These are phyloP conservation scores for Paramormyrops hopkinsi DNA, from an alignment of 2,797 vertebrate species.

Conservation along the genomic window DNA sequence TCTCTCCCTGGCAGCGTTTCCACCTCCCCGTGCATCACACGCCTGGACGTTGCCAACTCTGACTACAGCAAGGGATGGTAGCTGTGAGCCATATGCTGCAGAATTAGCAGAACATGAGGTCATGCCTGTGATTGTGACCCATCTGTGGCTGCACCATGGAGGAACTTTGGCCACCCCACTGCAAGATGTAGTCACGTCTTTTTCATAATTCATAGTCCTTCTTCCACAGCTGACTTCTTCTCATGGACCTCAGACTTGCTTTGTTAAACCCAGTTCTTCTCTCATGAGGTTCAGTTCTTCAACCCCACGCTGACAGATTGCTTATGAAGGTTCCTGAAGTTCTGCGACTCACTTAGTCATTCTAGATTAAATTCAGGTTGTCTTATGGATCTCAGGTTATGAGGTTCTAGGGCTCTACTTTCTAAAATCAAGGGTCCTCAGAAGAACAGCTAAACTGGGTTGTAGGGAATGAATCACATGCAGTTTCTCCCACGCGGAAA, in stretches of 20 bases:
- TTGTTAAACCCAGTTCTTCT: background rate
- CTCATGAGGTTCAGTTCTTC: background rate
- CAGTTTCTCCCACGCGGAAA: background rate
- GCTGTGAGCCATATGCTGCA: slow-evolving; percentile 8
- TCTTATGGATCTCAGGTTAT: background rate
- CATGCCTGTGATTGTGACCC: slow-evolving; percentile 8
- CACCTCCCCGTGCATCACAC: background rate
- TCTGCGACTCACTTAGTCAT: background rate
- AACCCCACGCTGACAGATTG: background rate
- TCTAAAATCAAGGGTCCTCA: background rate
- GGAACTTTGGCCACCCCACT: background rate
- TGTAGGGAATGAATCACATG: background rate
- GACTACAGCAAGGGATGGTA: background rate
- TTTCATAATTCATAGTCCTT: background rate
- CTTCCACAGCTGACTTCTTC: background rate
- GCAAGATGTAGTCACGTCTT: background rate
- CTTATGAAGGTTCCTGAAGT: background rate
- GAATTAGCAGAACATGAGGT: slow-evolving; percentile 10
- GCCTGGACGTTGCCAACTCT: background rate
- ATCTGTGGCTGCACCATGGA: background rate
- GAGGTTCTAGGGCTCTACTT: background rate
- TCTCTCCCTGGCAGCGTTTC: background rate
- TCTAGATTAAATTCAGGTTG: background rate
- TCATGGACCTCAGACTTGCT: background rate
- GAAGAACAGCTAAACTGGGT: background rate